These are phyloP conservation scores for Rutilus rutilus DNA, from an alignment of 2,113 vertebrate genomes.

Conservation along the genomic window DNA sequence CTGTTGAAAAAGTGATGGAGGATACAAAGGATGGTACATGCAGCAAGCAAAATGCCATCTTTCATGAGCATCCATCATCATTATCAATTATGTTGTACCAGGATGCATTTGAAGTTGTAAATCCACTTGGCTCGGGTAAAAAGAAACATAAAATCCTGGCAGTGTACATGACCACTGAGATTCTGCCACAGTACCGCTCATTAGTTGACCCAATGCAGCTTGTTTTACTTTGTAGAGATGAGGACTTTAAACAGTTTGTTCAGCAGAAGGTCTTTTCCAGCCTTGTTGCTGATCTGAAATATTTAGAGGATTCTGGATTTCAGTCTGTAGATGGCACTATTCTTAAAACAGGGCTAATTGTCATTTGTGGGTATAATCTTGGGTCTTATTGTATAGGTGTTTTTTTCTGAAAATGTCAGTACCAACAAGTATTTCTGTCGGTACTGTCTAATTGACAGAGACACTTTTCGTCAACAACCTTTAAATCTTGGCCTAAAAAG, in stretches of 20 bases:
- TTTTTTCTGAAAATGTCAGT: not conserved
- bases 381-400: not conserved
- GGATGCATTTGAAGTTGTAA: not conserved
- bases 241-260: not conserved
- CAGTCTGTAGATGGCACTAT: too few species aligned
- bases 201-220: too few species aligned
- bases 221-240: not conserved
- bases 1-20: not conserved
- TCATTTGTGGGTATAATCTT: not conserved
- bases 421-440: not conserved
- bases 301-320: not conserved
- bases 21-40: not conserved
- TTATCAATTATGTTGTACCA: not conserved
- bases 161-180: slow-evolving; percentile 2
- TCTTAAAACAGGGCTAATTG: too few species aligned
- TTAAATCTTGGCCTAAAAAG: not conserved
- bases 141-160: not conserved
- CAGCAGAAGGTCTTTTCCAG: not conserved
- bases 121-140: not conserved
- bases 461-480: not conserved
- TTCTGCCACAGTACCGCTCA: not conserved
- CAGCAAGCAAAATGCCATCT: not conserved
- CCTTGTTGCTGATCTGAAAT: not conserved
- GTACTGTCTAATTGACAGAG: not conserved
- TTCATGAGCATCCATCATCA: not conserved